phyloP scores from a whole-genome alignment of 2,888 invertebrate genomes.

The Bellardia pandia region DNA sequence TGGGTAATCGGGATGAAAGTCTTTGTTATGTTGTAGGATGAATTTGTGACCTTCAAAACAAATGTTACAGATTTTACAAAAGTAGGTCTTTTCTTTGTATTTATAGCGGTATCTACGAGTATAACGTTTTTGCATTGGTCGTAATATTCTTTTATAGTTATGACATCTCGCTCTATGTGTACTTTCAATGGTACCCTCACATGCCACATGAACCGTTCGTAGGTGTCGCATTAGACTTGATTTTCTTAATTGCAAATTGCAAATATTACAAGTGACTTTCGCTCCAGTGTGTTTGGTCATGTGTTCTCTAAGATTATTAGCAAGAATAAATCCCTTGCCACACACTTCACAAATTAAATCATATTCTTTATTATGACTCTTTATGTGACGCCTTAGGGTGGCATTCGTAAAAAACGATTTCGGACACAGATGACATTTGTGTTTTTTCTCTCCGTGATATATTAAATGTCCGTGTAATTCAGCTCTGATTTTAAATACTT shows the following conservation, averaged over 20 bases:
- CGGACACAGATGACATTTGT: slow-evolving; percentile 53
- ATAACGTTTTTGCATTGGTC: not conserved
- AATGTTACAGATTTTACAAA: slow-evolving; percentile 50
- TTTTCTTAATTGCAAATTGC: slow-evolving; percentile 50
- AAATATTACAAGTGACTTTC: slow-evolving; percentile 56
- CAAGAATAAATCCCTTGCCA: slow-evolving; percentile 42
- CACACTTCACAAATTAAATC: slow-evolving; percentile 56
- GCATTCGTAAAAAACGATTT: slow-evolving; percentile 26
- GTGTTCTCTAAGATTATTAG: not conserved
- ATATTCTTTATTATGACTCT: slow-evolving; percentile 38
- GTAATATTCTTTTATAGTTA: slow-evolving; percentile 21
- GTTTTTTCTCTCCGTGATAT: slow-evolving; percentile 38
- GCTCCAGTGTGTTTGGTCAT: slow-evolving; percentile 52
- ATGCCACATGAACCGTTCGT: slow-evolving; percentile 38
- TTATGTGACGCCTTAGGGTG: slow-evolving; percentile 19
- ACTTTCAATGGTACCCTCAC: slow-evolving; percentile 18
- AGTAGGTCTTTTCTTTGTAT: slow-evolving; percentile 2
- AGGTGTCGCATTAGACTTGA: slow-evolving; percentile 48
- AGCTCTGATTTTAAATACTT: not conserved
- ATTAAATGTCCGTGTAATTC: slow-evolving; percentile 23
- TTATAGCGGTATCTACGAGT: not conserved
- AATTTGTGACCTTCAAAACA: slow-evolving; percentile 35
- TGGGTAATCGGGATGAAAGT: slow-evolving; percentile 26
- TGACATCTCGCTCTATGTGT: not conserved
- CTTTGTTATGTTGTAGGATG: slow-evolving; percentile 47